A percentile compares a stretch with the other conserved stretches of the same genome.
phyloP scores from a whole-genome alignment of 2,113 vertebrate genomes.

The Nerophis lumbriciformis region DNA sequence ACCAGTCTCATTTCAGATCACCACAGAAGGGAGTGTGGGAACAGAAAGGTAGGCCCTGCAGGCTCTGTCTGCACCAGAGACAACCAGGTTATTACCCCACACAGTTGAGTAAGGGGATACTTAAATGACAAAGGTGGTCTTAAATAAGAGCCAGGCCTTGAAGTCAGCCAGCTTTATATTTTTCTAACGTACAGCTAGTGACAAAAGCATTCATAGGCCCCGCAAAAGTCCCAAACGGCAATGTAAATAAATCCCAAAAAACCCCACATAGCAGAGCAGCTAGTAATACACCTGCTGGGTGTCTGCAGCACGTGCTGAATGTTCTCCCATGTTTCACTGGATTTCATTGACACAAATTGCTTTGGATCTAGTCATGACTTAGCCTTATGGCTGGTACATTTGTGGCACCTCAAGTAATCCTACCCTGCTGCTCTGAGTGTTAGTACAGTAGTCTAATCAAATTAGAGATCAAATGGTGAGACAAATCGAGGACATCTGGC shows the following conservation, averaged over 20 bases:
- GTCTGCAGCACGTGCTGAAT: not conserved
- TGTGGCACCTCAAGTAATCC: constrained; percentile 59
- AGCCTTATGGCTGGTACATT: constrained; percentile 46
- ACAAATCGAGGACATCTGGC: constrained; percentile 38
- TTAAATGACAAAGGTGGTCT: constrained; percentile 25
- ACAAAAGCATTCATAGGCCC: not conserved
- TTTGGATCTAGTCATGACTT: constrained; percentile 58
- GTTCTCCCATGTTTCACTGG: constrained; percentile 31
- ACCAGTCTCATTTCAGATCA: not conserved
- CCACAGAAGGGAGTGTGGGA: constrained; percentile 18
- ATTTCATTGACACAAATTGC: constrained; percentile 64
- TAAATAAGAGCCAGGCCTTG: not conserved
- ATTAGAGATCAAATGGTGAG: constrained; percentile 57
- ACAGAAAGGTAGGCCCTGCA: constrained; percentile 19
- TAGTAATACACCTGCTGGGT: not conserved
- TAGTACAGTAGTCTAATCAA: constrained; percentile 51
- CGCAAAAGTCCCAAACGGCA: not conserved
- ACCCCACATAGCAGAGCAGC: not conserved
- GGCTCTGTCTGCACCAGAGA: constrained; percentile 46
- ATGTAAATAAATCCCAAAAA: not conserved
- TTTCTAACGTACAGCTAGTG: not conserved
- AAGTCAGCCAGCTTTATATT: not conserved
- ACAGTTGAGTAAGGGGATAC: constrained; percentile 25
- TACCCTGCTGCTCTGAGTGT: constrained; percentile 46
- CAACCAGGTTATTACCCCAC: constrained; percentile 44